phyloP scores from a whole-genome alignment of 1,140 invertebrate species.

The Dryas iulia region DNA sequence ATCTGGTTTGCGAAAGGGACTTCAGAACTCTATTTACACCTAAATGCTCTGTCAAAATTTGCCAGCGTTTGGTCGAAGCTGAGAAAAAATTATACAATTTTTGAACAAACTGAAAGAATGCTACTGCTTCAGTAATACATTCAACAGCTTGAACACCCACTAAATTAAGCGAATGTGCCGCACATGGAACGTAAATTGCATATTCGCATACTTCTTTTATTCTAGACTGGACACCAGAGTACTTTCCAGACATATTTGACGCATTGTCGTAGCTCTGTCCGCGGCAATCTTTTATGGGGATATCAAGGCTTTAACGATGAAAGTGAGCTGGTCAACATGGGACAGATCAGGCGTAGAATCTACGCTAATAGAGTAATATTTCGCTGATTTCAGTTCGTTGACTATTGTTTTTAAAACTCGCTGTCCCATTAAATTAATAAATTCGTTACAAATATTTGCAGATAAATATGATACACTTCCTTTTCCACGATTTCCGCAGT shows the following conservation, averaged over 20 bases:
- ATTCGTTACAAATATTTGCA: constrained; percentile 30
- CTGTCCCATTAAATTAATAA: constrained; percentile 36
- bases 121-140: no score
- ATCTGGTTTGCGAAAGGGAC: no score
- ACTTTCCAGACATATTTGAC: not conserved
- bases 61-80: no score
- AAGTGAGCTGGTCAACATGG: constrained; percentile 4
- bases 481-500: constrained; percentile 38
- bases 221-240: not conserved
- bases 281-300: constrained; percentile 7
- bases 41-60: no score
- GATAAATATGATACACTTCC: constrained; percentile 37
- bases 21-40: no score
- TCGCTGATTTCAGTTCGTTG: constrained; percentile 30
- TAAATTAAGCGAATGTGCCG: no score
- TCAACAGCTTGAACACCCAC: no score
- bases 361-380: constrained; percentile 21
- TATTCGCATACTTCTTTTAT: no score
- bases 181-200: no score
- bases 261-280: constrained; percentile 1
- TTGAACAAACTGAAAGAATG: no score
- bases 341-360: not conserved
- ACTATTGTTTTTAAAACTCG: constrained; percentile 29
- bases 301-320: no score
- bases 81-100: no score